phyloP scores from a whole-genome alignment of 2,797 vertebrate genomes.

The Vultur gryphus region DNA sequence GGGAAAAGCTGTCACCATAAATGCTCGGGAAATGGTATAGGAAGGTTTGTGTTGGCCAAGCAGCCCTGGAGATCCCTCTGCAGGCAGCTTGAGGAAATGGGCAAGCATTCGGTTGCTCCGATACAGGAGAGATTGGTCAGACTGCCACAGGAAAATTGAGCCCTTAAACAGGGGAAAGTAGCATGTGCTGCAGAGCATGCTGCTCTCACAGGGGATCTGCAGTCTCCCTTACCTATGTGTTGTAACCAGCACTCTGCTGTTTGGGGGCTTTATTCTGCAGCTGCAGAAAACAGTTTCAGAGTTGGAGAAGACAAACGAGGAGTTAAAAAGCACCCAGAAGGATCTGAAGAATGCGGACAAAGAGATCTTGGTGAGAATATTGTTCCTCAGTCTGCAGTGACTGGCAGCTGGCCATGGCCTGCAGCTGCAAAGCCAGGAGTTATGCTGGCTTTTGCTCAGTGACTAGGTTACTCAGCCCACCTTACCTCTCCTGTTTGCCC shows the following conservation, averaged over 20 bases:
- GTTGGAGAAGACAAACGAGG: constrained; percentile 78
- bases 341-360: constrained; percentile 88
- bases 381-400: background rate
- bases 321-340: constrained; percentile 85
- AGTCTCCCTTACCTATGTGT: background rate
- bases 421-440: background rate
- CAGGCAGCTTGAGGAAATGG: constrained; percentile 39
- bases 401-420: constrained; percentile 7
- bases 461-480: background rate
- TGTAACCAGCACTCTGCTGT: background rate
- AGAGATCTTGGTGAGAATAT: constrained; percentile 84
- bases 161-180: background rate
- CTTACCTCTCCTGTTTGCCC: background rate
- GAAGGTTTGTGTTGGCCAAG: background rate
- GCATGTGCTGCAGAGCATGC: background rate
- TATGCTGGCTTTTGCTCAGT: background rate
- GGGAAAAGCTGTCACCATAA: background rate
- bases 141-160: background rate
- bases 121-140: background rate
- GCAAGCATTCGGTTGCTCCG: background rate
- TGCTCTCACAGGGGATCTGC: background rate
- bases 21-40: background rate
- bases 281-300: constrained; percentile 80
- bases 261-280: constrained; percentile 63
- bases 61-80: constrained; percentile 55